Base-by-base conservation (phyloP, 1,140 invertebrate species). In the Dendroctonus ponderosae region DNA sequence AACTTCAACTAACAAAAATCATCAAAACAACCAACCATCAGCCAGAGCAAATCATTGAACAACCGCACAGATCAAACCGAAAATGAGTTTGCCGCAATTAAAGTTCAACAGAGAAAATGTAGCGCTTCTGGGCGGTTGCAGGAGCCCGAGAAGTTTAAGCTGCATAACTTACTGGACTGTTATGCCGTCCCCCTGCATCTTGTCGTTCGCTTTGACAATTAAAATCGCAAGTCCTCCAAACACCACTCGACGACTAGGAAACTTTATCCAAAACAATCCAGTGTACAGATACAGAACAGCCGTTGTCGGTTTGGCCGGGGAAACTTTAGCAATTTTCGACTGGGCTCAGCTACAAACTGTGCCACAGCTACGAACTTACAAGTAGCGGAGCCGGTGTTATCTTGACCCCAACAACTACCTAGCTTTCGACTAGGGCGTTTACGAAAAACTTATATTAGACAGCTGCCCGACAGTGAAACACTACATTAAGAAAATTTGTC, bases 301-400 rank as follows among this genome's bases (percentile, higher is more conserved):
- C 49, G 48, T 43, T 53, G 60, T 62, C n/a, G 14, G 26, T n/a
- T 43, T 43, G 58, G 41, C 11, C 42, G 9, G 58, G 49, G 41
- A 62, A 62, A 62, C 60, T 62, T 62, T 62, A 8, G 38, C 53
- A 62, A 62, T 62, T 62, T 62, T 62, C 48, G 40, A 51, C n/a
- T 40, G 49, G 60, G 50, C 60, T 39, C 38, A 51, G 60, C 48
- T 39, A 61, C 59, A 40, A 61, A 51, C 59, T 61, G 59, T 50
- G 57, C 57, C 57, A 37, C 57, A 59, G 42, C 57, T 37, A 51
- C 48, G 48, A 62, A 62, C 49, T 62, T 62, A 52, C 60, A 51
- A 52, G 48, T 51, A 62, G 60, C 50, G 49, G 53, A 62, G 60
- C 60, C 50, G 58, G 58, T 43, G 60, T 62, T 62, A 62, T 62